Base-by-base conservation (phyloP, 2,113 vertebrate genomes). In the Cacatua alba region DNA sequence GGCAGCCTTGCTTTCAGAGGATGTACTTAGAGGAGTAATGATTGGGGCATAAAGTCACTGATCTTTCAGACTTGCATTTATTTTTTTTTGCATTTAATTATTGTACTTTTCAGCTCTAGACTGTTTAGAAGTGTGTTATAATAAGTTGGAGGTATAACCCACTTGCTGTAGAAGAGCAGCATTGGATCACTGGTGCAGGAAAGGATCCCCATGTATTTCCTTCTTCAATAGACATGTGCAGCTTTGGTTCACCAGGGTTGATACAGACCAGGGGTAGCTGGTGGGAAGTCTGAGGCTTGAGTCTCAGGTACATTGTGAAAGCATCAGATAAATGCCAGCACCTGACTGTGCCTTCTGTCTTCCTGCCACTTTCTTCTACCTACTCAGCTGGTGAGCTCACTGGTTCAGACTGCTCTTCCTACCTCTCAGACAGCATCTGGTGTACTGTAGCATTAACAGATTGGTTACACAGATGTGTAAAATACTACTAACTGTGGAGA, bases 221-320 rank as follows among this genome's bases (percentile, higher is more conserved):
- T 53, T 17, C 69, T 51, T 74, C 49, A 33, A 13, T 0, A 18
- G 48, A 3, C 9, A 1, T 0, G 1, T 41, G 57, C 55, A 75
- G 62, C 57, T 89, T 19, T 33, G 75, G 37, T n/a, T 79, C 43
- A 19, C 29, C 4, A 1, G 74, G 71, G 75, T 48, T 60, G 41
- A 7, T 11, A 8, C 10, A 0, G 0, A 4, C 24, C 59, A 37
- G 37, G 59, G 9, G 6, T 1, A 85, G 52, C 51, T 29, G 57
- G 51, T 20, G 21, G 43, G 43, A 67, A 46, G n/a, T 4, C 26
- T 33, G 17, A 65, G 72, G 6, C 26, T 53, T 59, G 31, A 51
- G 51, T 41, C 29, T 76, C 28, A 23, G 29, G 43, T 12, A n/a
- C 13, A 11, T 39, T 1, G 2, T 19, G 53, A 86, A 81, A 86